Base-by-base conservation (phyloP, 2,113 vertebrate genomes). In the Indicator maculatus region DNA sequence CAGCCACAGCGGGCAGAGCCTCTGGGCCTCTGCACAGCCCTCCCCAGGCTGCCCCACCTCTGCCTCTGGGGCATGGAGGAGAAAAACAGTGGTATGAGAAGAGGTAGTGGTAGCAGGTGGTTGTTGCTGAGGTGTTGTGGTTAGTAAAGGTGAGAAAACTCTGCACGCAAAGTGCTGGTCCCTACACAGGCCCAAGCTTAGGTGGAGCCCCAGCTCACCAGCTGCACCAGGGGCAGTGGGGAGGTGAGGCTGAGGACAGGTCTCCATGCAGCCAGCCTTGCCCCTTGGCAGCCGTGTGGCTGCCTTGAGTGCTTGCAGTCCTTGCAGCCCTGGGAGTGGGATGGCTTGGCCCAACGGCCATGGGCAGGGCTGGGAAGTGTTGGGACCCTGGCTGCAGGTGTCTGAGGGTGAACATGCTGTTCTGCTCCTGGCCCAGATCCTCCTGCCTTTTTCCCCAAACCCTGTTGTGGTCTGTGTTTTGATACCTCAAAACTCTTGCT, bases 191-290 rank as follows among this genome's bases (percentile, higher is more conserved):
- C 59, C 23, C 27, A 1, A 3, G 33, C 27, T 23, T 33, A 30
- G 16, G 53, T 41, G 66, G 14, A 23, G 20, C 13, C n/a, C 20
- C 52, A 0, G 4, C 47, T 72, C 4, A 1, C 23, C 24, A 44
- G 36, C 70, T 3, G 0, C 1, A 2, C 30, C 1, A 4, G 38
- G 30, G 1, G 0, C n/a, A 59, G 50, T 1, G 33, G 50, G 10
- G 63, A 44, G 61, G 15, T 17, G 36, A 19, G 24, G 31, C 0
- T 0, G 1, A 44, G 61, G 39, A 39, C 30, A 27, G 15, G 30
- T 23, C 36, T 44, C 61, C 39, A 8, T 26, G 27, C 60, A 47
- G 50, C 21, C 17, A 41, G 21, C 65, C 12, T 38, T 50, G 47
- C 4, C 24, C 16, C 67, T 56, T 56, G 44, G 44, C 31, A 72